phyloP scores from a whole-genome alignment of 2,888 invertebrate genomes.

The Megastigmus dorsalis region DNA sequence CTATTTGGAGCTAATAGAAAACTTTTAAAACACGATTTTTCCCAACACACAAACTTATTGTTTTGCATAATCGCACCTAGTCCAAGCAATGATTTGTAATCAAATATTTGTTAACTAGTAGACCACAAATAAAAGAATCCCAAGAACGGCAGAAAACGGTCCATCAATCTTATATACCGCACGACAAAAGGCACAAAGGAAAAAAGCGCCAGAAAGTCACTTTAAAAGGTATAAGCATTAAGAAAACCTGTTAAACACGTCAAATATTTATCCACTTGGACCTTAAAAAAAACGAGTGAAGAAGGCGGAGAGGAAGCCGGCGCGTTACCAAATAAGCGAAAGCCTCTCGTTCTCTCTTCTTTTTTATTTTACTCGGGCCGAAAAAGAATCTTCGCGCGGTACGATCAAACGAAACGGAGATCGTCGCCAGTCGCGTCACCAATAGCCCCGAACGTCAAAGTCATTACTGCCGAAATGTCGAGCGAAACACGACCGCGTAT shows the following conservation, averaged over 20 bases:
- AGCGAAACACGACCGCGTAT: not conserved
- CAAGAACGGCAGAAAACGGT: not conserved
- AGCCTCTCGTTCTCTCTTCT: slow-evolving; percentile 17
- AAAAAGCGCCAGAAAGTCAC: slow-evolving; percentile 20
- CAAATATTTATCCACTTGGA: slow-evolving; percentile 51
- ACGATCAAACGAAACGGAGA: slow-evolving; percentile 43
- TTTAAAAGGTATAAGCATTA: slow-evolving; percentile 35
- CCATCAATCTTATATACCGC: not conserved
- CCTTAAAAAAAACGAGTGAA: not conserved
- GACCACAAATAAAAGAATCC: not conserved
- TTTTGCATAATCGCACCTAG: not conserved
- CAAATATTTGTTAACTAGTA: slow-evolving; percentile 34
- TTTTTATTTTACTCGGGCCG: not conserved
- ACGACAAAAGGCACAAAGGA: not conserved
- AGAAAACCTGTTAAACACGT: slow-evolving; percentile 51
- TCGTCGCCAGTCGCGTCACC: not conserved
- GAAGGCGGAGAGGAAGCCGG: slow-evolving; percentile 35
- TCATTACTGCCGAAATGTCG: slow-evolving; percentile 37
- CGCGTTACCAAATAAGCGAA: slow-evolving; percentile 45
- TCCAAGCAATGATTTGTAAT: slow-evolving; percentile 26
- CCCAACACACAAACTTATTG: too few species aligned
- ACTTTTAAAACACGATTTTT: too few species aligned
- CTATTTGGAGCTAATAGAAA: too few species aligned
- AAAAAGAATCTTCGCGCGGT: slow-evolving; percentile 34
- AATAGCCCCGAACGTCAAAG: slow-evolving; percentile 34